A percentile compares a stretch with the other conserved stretches of the same genome.
These are phyloP conservation scores for Falco rusticolus DNA, from an alignment of 2,797 vertebrate genomes.

Conservation along the genomic window DNA sequence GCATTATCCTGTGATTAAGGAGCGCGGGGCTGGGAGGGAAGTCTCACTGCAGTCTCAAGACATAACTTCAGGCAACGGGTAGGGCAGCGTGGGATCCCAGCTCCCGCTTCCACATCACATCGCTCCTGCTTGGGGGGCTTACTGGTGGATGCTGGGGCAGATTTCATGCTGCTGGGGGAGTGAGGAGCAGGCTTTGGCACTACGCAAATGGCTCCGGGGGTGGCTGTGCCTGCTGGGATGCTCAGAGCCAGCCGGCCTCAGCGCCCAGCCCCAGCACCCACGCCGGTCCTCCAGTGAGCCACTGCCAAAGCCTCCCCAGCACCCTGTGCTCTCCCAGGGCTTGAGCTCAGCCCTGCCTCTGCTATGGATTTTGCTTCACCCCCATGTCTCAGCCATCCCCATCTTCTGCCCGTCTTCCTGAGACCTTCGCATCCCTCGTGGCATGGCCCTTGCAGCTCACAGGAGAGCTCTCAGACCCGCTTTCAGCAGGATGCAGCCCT, in stretches of 20 bases:
- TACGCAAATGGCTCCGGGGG: rapidly evolving
- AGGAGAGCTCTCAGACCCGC: background rate
- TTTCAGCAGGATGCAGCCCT: background rate
- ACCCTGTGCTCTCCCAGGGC: background rate
- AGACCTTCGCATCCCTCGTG: background rate
- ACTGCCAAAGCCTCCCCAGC: background rate
- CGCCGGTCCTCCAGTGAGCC: background rate
- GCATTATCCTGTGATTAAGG: background rate
- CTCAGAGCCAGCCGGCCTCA: background rate
- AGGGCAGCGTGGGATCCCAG: background rate
- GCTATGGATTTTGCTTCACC: rapidly evolving
- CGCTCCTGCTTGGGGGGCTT: background rate
- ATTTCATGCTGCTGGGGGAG: background rate
- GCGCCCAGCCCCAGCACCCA: rapidly evolving
- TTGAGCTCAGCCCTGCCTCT: background rate
- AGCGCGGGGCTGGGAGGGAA: background rate
- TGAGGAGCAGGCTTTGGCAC: background rate
- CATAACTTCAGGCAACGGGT: background rate
- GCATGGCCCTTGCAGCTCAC: background rate
- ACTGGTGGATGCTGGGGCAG: background rate
- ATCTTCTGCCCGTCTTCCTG: rapidly evolving
- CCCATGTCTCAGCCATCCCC: rapidly evolving
- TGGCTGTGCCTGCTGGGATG: background rate
- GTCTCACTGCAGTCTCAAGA: background rate
- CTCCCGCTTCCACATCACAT: background rate